These are phyloP conservation scores for Zootoca vivipara DNA, from an alignment of 2,113 vertebrate genomes.

Conservation along the genomic window DNA sequence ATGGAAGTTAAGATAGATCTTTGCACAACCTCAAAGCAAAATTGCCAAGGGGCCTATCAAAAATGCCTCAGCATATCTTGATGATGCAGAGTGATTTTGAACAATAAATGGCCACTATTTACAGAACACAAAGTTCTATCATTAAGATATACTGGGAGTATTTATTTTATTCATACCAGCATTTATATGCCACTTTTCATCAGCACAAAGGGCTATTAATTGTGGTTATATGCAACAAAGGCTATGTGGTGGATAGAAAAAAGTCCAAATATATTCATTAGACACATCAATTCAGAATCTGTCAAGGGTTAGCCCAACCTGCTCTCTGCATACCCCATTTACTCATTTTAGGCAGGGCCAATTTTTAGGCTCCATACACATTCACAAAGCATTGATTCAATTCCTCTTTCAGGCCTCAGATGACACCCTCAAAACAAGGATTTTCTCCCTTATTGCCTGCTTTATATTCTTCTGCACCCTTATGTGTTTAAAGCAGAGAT, in stretches of 20 bases:
- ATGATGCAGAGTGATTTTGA: not conserved
- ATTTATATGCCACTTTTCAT: not conserved
- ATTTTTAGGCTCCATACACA: not conserved
- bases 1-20: too few species aligned
- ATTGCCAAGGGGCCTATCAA: too few species aligned
- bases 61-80: too few species aligned
- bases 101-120: not conserved
- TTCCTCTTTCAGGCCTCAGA: not conserved
- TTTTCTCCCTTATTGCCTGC: not conserved
- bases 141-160: not conserved
- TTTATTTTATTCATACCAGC: not conserved
- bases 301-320: not conserved
- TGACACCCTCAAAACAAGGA: not conserved
- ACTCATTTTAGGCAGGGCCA: not conserved
- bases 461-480: not conserved
- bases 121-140: not conserved
- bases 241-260: not conserved
- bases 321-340: not conserved
- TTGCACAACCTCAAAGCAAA: too few species aligned
- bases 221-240: not conserved
- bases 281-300: constrained; percentile 10
- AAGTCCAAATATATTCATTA: not conserved
- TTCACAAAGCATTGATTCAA: not conserved
- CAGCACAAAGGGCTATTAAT: not conserved
- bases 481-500: not conserved